These are phyloP conservation scores for Columba livia DNA, from an alignment of 2,113 vertebrate genomes.

Conservation along the genomic window DNA sequence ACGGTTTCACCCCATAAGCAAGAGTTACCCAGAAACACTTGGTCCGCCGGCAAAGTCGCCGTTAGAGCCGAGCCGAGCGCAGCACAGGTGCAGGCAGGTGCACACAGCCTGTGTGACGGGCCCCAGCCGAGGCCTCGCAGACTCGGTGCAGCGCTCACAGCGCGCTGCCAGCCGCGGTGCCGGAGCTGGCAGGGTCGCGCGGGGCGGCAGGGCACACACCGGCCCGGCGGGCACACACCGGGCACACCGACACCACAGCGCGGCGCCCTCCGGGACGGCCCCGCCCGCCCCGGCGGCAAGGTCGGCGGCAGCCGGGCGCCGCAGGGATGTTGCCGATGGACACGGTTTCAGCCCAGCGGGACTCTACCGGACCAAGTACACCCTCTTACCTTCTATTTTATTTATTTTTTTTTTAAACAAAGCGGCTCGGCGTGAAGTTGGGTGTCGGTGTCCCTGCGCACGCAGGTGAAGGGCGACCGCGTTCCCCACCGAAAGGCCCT, in stretches of 20 bases:
- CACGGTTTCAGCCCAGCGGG: background rate
- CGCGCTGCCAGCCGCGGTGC: fast-evolving
- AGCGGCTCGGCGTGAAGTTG: background rate
- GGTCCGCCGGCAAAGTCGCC: fast-evolving
- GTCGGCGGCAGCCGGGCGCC: background rate
- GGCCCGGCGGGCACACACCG: too few relatives aligned
- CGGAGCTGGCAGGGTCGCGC: fast-evolving
- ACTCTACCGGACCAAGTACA: background rate
- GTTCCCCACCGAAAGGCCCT: background rate
- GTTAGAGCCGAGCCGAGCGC: fast-evolving
- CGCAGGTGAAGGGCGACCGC: background rate
- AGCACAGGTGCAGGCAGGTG: background rate
- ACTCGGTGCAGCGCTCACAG: fast-evolving
- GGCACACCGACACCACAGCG: background rate
- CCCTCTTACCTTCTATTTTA: fast-evolving
- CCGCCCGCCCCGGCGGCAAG: background rate
- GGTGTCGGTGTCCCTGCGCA: background rate
- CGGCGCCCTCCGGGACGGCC: background rate
- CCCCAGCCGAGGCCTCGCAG: fast-evolving
- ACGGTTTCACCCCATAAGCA: fast-evolving
- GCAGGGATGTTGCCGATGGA: background rate
- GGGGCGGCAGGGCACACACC: background rate
- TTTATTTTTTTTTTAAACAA: background rate
- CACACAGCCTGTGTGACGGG: fast-evolving
- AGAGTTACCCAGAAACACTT: background rate